Evolutionary conservation across 2,888 invertebrate genomes (phyloP).

Genomic region (Octodonta nipae): DNA sequence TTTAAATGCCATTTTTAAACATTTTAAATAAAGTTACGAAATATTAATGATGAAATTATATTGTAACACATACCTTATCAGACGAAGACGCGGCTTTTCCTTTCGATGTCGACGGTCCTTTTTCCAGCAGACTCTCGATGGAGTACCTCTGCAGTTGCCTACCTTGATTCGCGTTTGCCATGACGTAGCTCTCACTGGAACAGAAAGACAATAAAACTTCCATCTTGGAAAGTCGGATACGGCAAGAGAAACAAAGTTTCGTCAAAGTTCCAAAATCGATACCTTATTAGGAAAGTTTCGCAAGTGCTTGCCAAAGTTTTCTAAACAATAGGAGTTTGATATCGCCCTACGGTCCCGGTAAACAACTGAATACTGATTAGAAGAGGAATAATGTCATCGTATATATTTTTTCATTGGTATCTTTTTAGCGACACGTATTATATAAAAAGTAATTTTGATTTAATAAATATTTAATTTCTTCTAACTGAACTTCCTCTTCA

Average conservation of each 20-base stretch:
- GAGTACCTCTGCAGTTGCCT: conserved; percentile 40
- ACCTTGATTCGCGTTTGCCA: conserved; percentile 35
- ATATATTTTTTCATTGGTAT: no score
- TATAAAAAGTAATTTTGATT: no score
- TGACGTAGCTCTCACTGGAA: conserved; percentile 7
- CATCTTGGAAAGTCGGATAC: no score
- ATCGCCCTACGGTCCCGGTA: conserved; percentile 25
- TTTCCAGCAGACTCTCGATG: conserved; percentile 41
- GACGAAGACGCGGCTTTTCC: conserved; percentile 24
- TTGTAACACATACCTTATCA: conserved; percentile 35
- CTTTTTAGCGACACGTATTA: no score
- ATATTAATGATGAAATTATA: no score
- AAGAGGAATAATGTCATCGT: no score
- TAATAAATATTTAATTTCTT: no score
- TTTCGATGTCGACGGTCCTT: conserved; percentile 31
- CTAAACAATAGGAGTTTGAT: conserved; percentile 33
- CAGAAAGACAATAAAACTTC: conserved; percentile 3
- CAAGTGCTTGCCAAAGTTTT: conserved; percentile 31
- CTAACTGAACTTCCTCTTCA: no score
- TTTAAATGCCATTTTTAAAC: no score
- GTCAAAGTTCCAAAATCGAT: conserved; percentile 25
- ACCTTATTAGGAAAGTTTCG: conserved; percentile 31
- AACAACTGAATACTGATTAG: conserved; percentile 32
- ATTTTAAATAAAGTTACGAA: background rate
- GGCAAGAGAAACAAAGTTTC: background rate